Percentiles rank a stretch among this genome's conserved stretches.
phyloP scores from a whole-genome alignment of 2,888 invertebrate species.

The Chromoteleia sp. region DNA sequence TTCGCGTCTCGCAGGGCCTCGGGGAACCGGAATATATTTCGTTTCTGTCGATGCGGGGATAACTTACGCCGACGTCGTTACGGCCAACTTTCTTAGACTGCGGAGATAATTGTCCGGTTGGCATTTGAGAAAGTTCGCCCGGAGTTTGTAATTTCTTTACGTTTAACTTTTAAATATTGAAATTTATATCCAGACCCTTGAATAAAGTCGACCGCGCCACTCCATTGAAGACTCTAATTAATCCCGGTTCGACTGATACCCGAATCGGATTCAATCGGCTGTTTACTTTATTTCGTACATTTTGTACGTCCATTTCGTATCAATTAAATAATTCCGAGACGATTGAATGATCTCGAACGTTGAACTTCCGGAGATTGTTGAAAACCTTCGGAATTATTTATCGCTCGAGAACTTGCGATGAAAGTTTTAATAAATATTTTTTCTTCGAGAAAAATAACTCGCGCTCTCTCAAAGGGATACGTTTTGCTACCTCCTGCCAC shows the following conservation, averaged over 20 bases:
- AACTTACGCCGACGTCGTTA: conserved; percentile 58
- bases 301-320: neutral
- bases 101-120: conserved; percentile 58
- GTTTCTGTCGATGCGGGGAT: conserved; percentile 60
- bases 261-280: conserved; percentile 1
- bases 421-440: neutral
- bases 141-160: conserved; percentile 54
- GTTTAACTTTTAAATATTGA: conserved; percentile 59
- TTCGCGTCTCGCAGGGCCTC: conserved; percentile 22
- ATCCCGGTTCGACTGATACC: conserved; percentile 7
- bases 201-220: conserved; percentile 9
- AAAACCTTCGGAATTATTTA: neutral
- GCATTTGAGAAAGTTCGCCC: conserved; percentile 42
- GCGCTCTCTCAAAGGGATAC: conserved; percentile 9
- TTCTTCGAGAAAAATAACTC: neutral
- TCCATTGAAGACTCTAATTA: conserved; percentile 23
- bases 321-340: no score
- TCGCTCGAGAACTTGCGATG: neutral
- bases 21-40: conserved; percentile 60
- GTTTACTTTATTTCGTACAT: neutral
- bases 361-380: no score
- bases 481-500: conserved; percentile 1
- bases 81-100: conserved; percentile 54
- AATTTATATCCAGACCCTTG: conserved; percentile 38
- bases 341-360: no score